Percentiles rank a stretch among this genome's conserved stretches.
Evolutionary conservation across 2,797 vertebrate genomes (phyloP).

Genomic region (Hipposideros larvatus): DNA sequence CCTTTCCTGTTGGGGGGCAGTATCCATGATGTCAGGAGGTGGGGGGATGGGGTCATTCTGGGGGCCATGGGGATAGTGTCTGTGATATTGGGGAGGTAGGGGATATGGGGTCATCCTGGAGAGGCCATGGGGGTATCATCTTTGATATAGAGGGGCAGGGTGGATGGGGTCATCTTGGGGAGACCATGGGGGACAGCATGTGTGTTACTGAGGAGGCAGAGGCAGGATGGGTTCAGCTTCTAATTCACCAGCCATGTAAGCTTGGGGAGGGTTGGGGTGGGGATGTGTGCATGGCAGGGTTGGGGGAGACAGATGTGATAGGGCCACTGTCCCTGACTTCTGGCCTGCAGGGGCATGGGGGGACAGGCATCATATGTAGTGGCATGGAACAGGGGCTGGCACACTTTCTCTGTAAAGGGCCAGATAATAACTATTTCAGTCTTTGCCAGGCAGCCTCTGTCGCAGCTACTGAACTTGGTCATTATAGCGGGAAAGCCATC

Average conservation of each 20-base stretch:
- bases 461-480: not conserved
- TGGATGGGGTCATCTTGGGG: not conserved
- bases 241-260: not conserved
- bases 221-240: not conserved
- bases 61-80: not conserved
- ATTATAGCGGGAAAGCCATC: not conserved
- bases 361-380: not conserved
- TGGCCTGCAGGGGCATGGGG: accelerated
- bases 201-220: not conserved
- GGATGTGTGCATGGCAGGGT: not conserved
- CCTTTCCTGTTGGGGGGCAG: accelerated
- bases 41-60: no score
- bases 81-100: not conserved
- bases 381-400: not conserved
- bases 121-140: accelerated
- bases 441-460: not conserved
- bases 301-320: not conserved
- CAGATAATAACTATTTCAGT: not conserved
- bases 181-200: not conserved
- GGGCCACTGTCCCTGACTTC: not conserved
- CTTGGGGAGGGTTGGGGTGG: not conserved
- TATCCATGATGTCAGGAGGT: not conserved
- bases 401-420: not conserved
- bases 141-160: not conserved
- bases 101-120: no score